Evolutionary conservation across 2,797 vertebrate genomes (phyloP).

Genomic region (Cryptoblepharus egeriae): DNA sequence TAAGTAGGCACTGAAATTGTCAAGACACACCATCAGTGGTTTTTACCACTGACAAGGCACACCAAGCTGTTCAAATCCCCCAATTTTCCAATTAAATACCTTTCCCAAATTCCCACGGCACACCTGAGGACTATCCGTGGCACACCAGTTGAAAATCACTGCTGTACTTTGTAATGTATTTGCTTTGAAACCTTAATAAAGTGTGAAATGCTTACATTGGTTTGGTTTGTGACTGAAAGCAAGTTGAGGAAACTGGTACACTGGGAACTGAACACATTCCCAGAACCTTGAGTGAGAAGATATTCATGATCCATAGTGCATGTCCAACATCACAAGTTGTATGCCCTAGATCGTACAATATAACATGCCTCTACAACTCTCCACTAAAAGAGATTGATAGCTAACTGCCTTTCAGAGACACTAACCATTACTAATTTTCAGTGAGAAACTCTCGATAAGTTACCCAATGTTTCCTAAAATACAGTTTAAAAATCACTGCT

Average conservation of each 20-base stretch:
- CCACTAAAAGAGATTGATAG: not conserved
- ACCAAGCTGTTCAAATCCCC: no score
- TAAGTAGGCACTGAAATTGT: no score
- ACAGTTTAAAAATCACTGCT: not conserved
- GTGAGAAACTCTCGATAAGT: no score
- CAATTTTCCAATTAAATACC: no score
- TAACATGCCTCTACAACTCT: not conserved
- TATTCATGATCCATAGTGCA: not conserved
- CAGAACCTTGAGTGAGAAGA: not conserved
- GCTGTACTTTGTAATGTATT: not conserved
- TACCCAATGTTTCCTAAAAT: not conserved
- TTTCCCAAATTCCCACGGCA: no score
- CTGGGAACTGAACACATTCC: not conserved
- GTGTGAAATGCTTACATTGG: not conserved
- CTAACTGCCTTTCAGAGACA: not conserved
- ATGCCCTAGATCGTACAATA: not conserved
- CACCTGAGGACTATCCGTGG: no score
- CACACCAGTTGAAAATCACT: no score
- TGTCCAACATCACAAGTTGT: not conserved
- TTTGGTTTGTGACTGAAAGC: not conserved
- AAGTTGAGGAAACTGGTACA: not conserved
- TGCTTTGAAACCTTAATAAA: not conserved
- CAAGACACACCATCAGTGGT: no score
- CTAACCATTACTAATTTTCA: not conserved
- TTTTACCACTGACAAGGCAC: no score